These are phyloP conservation scores for Aphidius ervi DNA, from an alignment of 1,140 invertebrate genomes.

Conservation along the genomic window DNA sequence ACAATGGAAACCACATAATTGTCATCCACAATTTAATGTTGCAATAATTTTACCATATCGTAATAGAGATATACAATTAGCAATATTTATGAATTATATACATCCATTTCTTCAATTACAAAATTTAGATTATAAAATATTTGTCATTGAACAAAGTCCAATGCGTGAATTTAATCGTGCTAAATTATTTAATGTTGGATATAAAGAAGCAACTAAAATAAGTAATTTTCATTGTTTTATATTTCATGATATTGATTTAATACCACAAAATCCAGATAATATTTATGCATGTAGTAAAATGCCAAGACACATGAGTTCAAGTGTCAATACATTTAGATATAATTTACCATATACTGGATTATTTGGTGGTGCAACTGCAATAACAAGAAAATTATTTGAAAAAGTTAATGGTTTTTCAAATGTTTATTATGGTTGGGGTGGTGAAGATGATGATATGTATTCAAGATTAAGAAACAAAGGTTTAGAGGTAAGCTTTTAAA, in stretches of 20 bases:
- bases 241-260: slow-evolving; percentile 92
- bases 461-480: slow-evolving; percentile 45
- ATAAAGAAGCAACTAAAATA: slow-evolving; percentile 66
- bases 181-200: slow-evolving; percentile 90
- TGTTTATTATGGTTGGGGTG: slow-evolving; percentile 82
- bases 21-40: slow-evolving; percentile 71
- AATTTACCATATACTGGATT: slow-evolving; percentile 70
- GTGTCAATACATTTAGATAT: slow-evolving; percentile 80
- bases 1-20: slow-evolving; percentile 67
- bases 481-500: slow-evolving; percentile 34
- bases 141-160: slow-evolving; percentile 84
- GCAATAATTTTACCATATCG: slow-evolving; percentile 88
- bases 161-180: slow-evolving; percentile 84
- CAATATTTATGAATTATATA: slow-evolving; percentile 80
- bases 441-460: slow-evolving; percentile 89
- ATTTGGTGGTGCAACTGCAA: slow-evolving; percentile 74
- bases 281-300: slow-evolving; percentile 84
- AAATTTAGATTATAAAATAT: slow-evolving; percentile 81
- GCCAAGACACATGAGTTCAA: slow-evolving; percentile 90
- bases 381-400: slow-evolving; percentile 68
- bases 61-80: slow-evolving; percentile 75
- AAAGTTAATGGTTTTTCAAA: slow-evolving; percentile 91
- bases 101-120: slow-evolving; percentile 87
- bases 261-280: slow-evolving; percentile 85
- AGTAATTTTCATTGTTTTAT: slow-evolving; percentile 82